These are phyloP conservation scores for Entomyzon cyanotis DNA, from an alignment of 2,113 vertebrate genomes.

Conservation along the genomic window DNA sequence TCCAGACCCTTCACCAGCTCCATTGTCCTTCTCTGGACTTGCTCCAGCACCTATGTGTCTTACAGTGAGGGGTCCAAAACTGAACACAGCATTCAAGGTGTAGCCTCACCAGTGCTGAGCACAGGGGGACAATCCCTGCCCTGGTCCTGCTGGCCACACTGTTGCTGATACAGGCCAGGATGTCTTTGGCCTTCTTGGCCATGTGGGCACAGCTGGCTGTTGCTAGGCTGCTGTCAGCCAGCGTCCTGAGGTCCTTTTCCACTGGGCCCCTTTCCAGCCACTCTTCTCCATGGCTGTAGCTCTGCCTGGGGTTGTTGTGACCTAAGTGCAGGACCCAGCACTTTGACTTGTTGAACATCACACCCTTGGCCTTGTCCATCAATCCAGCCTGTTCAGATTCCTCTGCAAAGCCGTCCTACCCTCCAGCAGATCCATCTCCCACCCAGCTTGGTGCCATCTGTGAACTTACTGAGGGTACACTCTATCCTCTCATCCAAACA, in stretches of 20 bases:
- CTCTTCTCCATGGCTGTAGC: neutral
- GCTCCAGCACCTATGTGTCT: neutral
- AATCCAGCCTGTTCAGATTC: neutral
- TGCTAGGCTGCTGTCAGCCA: neutral
- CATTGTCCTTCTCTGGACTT: rapidly evolving
- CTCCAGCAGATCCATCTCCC: neutral
- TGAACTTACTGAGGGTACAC: neutral
- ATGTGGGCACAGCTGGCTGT: neutral
- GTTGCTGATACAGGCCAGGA: neutral
- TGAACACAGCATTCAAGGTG: neutral
- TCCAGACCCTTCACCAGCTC: neutral
- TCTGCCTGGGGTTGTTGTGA: neutral
- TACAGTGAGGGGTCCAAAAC: neutral
- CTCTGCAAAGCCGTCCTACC: neutral
- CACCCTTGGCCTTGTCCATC: neutral
- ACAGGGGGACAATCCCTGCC: neutral
- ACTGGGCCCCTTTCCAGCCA: neutral
- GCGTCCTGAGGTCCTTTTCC: neutral
- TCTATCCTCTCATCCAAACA: neutral
- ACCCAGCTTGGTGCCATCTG: neutral
- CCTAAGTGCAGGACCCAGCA: neutral
- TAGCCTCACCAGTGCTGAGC: rapidly evolving
- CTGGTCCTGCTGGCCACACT: neutral
- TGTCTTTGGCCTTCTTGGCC: neutral
- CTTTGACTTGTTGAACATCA: neutral